These are phyloP conservation scores for Noctuana brunneofusca DNA, from an alignment of 2,888 invertebrate genomes.

Conservation along the genomic window DNA sequence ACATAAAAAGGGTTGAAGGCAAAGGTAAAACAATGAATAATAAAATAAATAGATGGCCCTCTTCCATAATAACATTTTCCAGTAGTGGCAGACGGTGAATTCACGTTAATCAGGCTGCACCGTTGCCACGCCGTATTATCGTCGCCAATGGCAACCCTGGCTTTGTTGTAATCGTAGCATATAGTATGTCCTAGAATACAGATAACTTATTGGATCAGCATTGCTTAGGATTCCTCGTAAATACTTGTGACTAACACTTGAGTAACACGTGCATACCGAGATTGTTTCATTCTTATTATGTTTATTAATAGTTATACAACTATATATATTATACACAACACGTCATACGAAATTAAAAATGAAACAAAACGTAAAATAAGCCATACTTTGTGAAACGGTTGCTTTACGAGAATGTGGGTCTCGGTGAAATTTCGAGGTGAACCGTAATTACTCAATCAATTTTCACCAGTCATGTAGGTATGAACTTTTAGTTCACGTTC, in stretches of 20 bases:
- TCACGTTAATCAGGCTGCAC: too few relatives aligned
- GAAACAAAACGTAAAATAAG: neutral
- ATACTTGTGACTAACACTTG: constrained; percentile 31
- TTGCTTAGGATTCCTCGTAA: constrained; percentile 53
- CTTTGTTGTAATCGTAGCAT: neutral
- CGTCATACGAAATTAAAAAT: too few relatives aligned
- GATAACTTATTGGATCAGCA: constrained; percentile 56
- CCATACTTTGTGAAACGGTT: neutral
- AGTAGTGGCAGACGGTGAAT: too few relatives aligned
- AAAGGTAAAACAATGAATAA: too few relatives aligned
- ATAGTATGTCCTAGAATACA: constrained; percentile 5
- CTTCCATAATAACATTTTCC: too few relatives aligned
- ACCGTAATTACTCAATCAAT: constrained; percentile 59
- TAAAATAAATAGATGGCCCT: too few relatives aligned
- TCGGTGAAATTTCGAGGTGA: constrained; percentile 52
- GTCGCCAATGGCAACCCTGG: too few relatives aligned
- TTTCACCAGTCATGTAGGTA: constrained; percentile 37
- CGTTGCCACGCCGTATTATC: too few relatives aligned
- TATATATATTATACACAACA: too few relatives aligned
- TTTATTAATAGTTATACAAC: constrained; percentile 18
- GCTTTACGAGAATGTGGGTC: constrained; percentile 2
- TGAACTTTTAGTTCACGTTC: constrained; percentile 48
- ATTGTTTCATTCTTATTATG: constrained; percentile 15
- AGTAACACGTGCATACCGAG: constrained; percentile 11
- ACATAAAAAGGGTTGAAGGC: too few relatives aligned